These are phyloP conservation scores for Peromyscus californicus DNA, from an alignment of 2,113 vertebrate species.

Conservation along the genomic window DNA sequence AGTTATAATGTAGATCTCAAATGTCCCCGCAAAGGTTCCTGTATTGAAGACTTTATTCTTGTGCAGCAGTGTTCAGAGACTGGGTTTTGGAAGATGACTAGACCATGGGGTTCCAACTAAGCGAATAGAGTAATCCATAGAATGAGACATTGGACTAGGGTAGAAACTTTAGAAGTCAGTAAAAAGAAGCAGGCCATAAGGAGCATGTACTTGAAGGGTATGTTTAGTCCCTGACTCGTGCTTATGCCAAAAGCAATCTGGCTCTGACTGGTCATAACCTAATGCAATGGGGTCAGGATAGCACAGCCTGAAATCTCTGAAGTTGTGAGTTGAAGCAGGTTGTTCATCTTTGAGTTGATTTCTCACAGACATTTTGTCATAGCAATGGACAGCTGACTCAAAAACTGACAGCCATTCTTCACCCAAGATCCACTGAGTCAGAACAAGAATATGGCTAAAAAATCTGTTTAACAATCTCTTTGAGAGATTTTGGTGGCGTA, in stretches of 20 bases:
- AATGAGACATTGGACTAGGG: not conserved
- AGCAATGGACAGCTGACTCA: not conserved
- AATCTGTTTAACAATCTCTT: not conserved
- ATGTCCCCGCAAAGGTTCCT: not conserved
- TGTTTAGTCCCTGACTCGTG: not conserved
- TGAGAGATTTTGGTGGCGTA: not conserved
- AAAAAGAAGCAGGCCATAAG: not conserved
- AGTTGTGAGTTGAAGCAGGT: not conserved
- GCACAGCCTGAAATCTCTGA: not conserved
- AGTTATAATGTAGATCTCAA: not conserved
- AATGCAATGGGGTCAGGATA: not conserved
- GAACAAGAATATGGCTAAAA: fast-evolving
- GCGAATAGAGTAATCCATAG: not conserved
- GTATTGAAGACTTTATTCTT: not conserved
- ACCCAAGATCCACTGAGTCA: not conserved
- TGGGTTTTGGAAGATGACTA: not conserved
- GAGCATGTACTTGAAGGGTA: not conserved
- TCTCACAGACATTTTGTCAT: not conserved
- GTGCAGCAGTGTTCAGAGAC: not conserved
- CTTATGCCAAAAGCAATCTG: not conserved
- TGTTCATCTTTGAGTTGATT: not conserved
- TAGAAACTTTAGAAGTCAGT: not conserved
- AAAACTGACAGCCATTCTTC: not conserved
- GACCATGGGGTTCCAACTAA: not conserved
- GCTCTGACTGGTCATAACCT: not conserved